Evolutionary conservation across 2,113 vertebrate species (phyloP).

Genomic region (Orthonyx spaldingii): DNA sequence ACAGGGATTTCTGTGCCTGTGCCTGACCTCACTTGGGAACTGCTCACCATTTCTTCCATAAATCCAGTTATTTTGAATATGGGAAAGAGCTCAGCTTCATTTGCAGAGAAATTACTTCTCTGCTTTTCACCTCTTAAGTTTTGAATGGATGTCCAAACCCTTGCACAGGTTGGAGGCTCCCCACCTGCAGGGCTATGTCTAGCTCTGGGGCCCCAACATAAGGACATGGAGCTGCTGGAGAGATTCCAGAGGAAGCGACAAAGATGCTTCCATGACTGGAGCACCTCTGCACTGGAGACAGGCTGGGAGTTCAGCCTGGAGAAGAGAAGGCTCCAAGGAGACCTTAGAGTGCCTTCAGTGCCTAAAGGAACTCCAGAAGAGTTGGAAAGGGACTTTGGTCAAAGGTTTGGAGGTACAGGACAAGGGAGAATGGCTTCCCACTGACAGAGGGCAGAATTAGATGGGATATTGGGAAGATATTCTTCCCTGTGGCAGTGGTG

Average conservation of each 20-base stretch:
- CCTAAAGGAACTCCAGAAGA: background rate
- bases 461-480: background rate
- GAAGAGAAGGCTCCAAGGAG: background rate
- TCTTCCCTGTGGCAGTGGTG: background rate
- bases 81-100: background rate
- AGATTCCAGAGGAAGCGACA: background rate
- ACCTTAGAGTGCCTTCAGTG: background rate
- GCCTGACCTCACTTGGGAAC: background rate
- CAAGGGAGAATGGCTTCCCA: background rate
- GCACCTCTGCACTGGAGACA: background rate
- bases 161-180: background rate
- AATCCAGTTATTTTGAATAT: background rate
- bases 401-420: background rate
- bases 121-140: background rate
- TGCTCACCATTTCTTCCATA: background rate
- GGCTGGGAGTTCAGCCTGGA: background rate
- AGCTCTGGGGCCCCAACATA: background rate
- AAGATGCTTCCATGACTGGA: background rate
- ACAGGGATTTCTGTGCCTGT: background rate
- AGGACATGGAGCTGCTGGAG: background rate
- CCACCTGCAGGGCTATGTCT: background rate
- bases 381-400: background rate
- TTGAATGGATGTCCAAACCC: background rate
- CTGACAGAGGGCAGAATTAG: background rate
- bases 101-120: background rate